These are phyloP conservation scores for Chitala chitala DNA, from an alignment of 2,113 vertebrate species.

Conservation along the genomic window DNA sequence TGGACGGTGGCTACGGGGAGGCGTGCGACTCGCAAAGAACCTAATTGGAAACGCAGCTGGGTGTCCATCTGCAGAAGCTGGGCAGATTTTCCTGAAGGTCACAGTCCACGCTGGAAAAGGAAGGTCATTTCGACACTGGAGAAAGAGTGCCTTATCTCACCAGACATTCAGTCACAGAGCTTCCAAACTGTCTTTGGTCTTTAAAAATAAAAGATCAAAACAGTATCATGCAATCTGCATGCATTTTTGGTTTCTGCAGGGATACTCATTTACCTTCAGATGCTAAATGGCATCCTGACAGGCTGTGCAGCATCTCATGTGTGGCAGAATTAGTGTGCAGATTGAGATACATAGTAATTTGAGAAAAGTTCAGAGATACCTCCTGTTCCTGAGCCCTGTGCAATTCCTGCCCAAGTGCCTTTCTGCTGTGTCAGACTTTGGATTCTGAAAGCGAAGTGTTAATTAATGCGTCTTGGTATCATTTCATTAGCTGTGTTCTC, in stretches of 20 bases:
- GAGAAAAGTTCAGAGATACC: too few relatives aligned
- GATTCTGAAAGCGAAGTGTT: neutral
- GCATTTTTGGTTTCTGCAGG: neutral
- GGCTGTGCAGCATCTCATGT: too few relatives aligned
- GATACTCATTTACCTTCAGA: neutral
- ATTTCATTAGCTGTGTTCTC: too few relatives aligned
- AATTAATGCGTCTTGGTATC: neutral
- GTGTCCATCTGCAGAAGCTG: slow-evolving; percentile 31
- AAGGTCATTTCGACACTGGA: slow-evolving; percentile 7
- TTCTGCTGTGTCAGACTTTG: neutral
- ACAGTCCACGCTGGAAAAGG: slow-evolving; percentile 22
- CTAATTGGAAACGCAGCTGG: slow-evolving; percentile 39
- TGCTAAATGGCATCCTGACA: too few relatives aligned
- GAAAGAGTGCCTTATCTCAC: slow-evolving; percentile 21
- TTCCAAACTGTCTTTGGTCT: neutral
- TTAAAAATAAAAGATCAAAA: neutral
- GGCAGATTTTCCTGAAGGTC: slow-evolving; percentile 29
- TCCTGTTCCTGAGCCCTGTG: too few relatives aligned
- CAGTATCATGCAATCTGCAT: neutral
- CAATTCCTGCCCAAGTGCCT: neutral
- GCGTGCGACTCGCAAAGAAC: slow-evolving; percentile 26
- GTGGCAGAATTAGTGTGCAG: too few relatives aligned
- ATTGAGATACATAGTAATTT: too few relatives aligned
- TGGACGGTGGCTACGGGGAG: neutral
- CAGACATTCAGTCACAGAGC: neutral